These are phyloP conservation scores for Drosophila lacertosa DNA, from an alignment of 1,140 invertebrate species.

Conservation along the genomic window DNA sequence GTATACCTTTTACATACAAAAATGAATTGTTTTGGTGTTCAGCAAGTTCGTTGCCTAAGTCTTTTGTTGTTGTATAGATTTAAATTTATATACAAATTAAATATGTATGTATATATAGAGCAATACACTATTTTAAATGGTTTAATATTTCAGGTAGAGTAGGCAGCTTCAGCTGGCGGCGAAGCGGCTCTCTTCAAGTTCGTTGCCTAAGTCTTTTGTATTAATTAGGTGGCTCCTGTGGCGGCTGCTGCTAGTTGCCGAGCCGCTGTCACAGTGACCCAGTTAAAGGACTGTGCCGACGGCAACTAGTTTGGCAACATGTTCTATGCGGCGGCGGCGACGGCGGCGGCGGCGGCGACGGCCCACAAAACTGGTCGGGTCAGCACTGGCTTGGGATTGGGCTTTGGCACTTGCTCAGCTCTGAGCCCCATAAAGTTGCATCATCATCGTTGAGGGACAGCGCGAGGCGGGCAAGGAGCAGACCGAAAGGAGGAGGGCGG, in stretches of 20 bases:
- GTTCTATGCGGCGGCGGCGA: conserved; percentile 67
- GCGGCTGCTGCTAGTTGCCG: not conserved
- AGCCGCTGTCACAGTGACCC: conserved; percentile 69
- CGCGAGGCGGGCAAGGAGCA: conserved; percentile 27
- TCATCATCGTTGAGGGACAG: conserved; percentile 56
- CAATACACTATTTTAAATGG: too few relatives aligned
- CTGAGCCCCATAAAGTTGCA: conserved; percentile 56
- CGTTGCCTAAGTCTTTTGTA: conserved; percentile 64
- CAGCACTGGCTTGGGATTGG: too few relatives aligned
- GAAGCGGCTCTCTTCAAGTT: conserved; percentile 4
- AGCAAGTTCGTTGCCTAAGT: conserved; percentile 59
- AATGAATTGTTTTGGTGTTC: too few relatives aligned
- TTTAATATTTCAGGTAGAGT: not conserved
- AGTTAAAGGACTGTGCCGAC: conserved; percentile 68
- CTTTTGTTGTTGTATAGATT: conserved; percentile 36
- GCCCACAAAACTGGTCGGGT: conserved; percentile 50
- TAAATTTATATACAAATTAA: too few relatives aligned
- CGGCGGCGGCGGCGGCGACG: too few relatives aligned
- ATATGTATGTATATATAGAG: too few relatives aligned
- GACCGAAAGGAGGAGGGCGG: too few relatives aligned
- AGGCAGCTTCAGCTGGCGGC: not conserved
- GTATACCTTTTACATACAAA: too few relatives aligned
- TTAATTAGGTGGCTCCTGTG: conserved; percentile 52
- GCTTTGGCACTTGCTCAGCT: conserved; percentile 44
- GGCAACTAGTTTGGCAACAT: conserved; percentile 74